phyloP scores from a whole-genome alignment of 2,797 vertebrate genomes.

The Gadopsis bispinosus region DNA sequence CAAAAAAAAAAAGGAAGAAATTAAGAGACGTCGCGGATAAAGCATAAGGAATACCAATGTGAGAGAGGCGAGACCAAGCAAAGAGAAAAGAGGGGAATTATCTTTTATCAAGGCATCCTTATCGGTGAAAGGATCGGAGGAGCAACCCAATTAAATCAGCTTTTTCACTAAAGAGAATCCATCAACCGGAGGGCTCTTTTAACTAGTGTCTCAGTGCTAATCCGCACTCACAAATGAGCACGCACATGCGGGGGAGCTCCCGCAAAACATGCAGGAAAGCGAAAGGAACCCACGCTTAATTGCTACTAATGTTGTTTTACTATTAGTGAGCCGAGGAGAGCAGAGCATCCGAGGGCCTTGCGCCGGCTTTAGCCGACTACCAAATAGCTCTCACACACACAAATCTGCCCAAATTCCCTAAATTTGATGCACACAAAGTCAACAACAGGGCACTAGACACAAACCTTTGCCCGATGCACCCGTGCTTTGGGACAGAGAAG shows the following conservation, averaged over 20 bases:
- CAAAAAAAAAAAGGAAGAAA: not conserved
- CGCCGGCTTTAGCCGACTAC: conserved; percentile 14
- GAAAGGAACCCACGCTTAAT: conserved; percentile 23
- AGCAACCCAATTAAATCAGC: conserved; percentile 78
- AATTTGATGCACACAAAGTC: conserved; percentile 53
- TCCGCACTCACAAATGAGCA: conserved; percentile 32
- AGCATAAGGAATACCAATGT: conserved; percentile 18
- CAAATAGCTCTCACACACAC: not conserved
- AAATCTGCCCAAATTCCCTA: conserved; percentile 27
- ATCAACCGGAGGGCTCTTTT: conserved; percentile 71
- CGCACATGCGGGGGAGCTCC: not conserved
- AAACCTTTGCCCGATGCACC: conserved; percentile 37
- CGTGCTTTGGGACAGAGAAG: conserved; percentile 61
- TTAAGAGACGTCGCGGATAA: conserved; percentile 27
- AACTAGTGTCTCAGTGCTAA: conserved; percentile 62
- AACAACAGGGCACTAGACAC: conserved; percentile 55
- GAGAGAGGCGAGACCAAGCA: conserved; percentile 9
- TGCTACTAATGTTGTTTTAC: conserved; percentile 47
- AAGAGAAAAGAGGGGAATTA: conserved; percentile 63
- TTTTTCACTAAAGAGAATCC: conserved; percentile 75
- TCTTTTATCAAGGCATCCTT: conserved; percentile 70
- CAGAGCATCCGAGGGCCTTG: not conserved
- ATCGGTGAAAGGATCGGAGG: conserved; percentile 63
- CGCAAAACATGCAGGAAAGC: conserved; percentile 11
- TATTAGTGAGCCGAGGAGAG: not conserved